These are phyloP conservation scores for Linnaemya tessellans DNA, from an alignment of 2,888 invertebrate genomes.

Conservation along the genomic window DNA sequence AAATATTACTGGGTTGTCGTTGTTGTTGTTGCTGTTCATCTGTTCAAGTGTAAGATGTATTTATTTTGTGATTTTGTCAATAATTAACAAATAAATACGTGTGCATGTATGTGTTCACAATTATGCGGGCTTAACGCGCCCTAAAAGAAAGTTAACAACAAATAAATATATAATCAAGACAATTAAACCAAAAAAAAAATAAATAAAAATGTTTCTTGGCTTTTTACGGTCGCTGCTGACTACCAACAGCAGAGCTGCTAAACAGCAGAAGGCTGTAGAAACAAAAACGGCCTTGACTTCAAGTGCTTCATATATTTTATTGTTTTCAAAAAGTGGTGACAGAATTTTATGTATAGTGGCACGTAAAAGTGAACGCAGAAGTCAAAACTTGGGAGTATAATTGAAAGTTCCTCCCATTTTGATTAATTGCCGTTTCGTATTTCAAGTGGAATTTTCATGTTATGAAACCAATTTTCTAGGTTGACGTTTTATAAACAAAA, in stretches of 20 bases:
- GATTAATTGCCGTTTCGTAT: no score
- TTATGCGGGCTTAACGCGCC: conserved; percentile 43
- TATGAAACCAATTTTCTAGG: no score
- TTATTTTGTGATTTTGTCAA: conserved; percentile 32
- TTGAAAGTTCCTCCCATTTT: no score
- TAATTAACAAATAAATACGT: conserved; percentile 57
- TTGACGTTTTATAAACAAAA: no score
- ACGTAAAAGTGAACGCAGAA: no score
- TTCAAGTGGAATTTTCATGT: no score
- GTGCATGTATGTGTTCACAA: conserved; percentile 2
- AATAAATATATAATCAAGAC: conserved; percentile 8
- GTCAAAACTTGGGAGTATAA: no score
- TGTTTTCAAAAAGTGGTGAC: no score
- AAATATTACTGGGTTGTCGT: neutral
- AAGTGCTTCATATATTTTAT: no score
- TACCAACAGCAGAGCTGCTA: neutral
- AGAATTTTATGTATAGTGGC: no score
- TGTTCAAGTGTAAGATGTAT: conserved; percentile 2
- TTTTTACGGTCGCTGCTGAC: neutral
- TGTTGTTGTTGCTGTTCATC: neutral
- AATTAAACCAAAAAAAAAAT: conserved; percentile 42
- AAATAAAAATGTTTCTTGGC: conserved; percentile 12
- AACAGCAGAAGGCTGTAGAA: neutral
- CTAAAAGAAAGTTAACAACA: conserved; percentile 62
- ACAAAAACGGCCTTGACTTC: neutral